phyloP scores from a whole-genome alignment of 2,888 invertebrate genomes.

The Zygaena filipendulae region DNA sequence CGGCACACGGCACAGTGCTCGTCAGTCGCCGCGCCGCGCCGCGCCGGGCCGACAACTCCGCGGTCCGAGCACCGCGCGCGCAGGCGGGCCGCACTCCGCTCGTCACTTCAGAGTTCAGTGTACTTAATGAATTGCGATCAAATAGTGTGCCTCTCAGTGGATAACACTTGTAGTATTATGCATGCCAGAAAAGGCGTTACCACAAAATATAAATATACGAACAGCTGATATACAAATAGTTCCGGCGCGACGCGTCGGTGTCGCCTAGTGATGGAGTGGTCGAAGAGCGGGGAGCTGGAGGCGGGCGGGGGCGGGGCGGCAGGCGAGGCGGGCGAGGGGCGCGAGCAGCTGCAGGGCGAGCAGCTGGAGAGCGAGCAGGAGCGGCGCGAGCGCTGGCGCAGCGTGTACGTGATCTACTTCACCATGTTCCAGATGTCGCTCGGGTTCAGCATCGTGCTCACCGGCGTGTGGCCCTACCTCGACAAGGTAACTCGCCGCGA shows the following conservation, averaged over 20 bases:
- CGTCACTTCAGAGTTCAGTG: too few species aligned
- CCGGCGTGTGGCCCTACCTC: slow-evolving; percentile 90
- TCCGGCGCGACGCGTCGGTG: too few species aligned
- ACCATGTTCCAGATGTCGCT: slow-evolving; percentile 92
- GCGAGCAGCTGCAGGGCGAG: too few species aligned
- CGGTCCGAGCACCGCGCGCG: slow-evolving; percentile 9
- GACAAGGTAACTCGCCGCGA: slow-evolving; percentile 72
- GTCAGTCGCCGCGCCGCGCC: slow-evolving; percentile 9
- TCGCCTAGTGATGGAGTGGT: too few species aligned
- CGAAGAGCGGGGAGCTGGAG: slow-evolving; percentile 29
- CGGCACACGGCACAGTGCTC: too few species aligned
- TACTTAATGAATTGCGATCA: too few species aligned
- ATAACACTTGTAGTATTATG: too few species aligned
- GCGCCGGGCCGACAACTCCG: slow-evolving; percentile 5
- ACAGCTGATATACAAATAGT: too few species aligned
- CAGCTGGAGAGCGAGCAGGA: slow-evolving; percentile 76
- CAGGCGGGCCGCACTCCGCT: too few species aligned
- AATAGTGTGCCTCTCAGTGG: too few species aligned
- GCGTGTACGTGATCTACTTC: slow-evolving; percentile 85
- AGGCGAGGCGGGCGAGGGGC: slow-evolving; percentile 6
- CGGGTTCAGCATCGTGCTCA: slow-evolving; percentile 87
- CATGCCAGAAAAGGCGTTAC: too few species aligned
- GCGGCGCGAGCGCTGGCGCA: slow-evolving; percentile 78
- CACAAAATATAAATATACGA: too few species aligned
- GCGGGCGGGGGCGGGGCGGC: slow-evolving; percentile 19